Conservation (phyloP, 2,888 invertebrate genomes). For the Eueremaeus valkanovi region DNA sequence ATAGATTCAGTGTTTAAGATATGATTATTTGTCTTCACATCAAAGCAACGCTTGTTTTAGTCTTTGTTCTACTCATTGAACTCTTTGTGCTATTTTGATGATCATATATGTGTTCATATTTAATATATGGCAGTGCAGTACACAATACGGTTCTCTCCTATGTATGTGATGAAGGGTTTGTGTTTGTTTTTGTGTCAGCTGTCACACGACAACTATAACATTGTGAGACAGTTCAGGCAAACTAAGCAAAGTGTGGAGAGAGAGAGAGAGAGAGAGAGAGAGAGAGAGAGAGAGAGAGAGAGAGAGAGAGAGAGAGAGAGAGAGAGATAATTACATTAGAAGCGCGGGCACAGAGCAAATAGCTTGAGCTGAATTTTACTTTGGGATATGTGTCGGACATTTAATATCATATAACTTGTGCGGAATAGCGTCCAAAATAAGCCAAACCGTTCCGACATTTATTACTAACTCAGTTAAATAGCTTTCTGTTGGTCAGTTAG, state of each 20-base stretch:
- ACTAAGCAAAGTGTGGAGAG: background rate
- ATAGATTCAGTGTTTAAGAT: background rate
- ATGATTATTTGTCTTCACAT: slow-evolving; percentile 22
- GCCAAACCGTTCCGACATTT: background rate
- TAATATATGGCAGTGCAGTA: background rate
- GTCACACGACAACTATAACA: slow-evolving; percentile 4
- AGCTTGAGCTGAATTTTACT: background rate
- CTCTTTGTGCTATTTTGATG: background rate
- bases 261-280: background rate
- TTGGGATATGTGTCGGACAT: background rate
- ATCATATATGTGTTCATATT: background rate
- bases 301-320: background rate
- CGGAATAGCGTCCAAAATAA: background rate
- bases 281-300: slow-evolving; percentile 3
- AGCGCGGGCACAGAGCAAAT: background rate
- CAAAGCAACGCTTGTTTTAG: background rate
- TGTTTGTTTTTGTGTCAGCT: slow-evolving; percentile 23
- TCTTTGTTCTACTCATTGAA: background rate
- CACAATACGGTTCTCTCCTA: background rate
- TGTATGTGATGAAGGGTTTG: slow-evolving; percentile 3
- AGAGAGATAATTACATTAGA: slow-evolving; percentile 31
- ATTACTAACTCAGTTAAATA: background rate
- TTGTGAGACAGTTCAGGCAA: background rate
- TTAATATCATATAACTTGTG: background rate
- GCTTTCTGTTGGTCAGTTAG: background rate